phyloP scores from a whole-genome alignment of 1,140 invertebrate species.

The Paracyclopina nana region DNA sequence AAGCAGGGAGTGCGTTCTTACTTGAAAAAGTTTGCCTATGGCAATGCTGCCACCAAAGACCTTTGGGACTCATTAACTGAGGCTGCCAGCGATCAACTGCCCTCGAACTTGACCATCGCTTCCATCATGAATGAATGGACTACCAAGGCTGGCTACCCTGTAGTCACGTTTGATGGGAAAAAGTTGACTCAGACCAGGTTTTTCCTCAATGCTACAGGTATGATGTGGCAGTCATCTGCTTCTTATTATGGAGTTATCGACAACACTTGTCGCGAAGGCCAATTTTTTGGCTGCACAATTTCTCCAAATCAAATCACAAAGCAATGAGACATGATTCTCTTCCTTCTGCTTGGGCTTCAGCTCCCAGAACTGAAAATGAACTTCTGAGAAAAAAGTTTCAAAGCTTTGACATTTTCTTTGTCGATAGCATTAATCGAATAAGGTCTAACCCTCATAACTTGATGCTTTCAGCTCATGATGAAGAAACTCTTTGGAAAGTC shows the following conservation, averaged over 20 bases:
- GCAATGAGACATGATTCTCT: neutral
- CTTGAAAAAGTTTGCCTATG: slow-evolving; percentile 43
- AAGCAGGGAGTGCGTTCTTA: slow-evolving; percentile 46
- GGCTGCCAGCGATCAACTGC: slow-evolving; percentile 23
- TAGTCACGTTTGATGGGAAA: slow-evolving; percentile 41
- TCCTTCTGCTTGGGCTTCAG: slow-evolving; percentile 19
- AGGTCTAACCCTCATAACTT: too few relatives aligned
- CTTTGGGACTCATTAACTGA: slow-evolving; percentile 40
- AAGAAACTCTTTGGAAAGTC: too few relatives aligned
- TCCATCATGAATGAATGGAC: slow-evolving; percentile 81
- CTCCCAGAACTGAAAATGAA: too few relatives aligned
- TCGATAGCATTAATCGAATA: too few relatives aligned
- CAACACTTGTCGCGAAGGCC: slow-evolving; percentile 30
- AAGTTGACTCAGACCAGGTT: slow-evolving; percentile 25
- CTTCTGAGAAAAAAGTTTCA: too few relatives aligned
- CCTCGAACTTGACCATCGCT: slow-evolving; percentile 30
- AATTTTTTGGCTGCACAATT: slow-evolving; percentile 24
- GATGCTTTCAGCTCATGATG: too few relatives aligned
- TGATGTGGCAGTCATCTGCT: slow-evolving; percentile 36
- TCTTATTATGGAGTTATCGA: slow-evolving; percentile 49
- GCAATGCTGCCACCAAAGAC: slow-evolving; percentile 57
- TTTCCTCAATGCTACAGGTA: slow-evolving; percentile 19
- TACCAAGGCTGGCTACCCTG: slow-evolving; percentile 70
- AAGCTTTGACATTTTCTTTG: too few relatives aligned
- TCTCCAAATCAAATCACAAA: slow-evolving; percentile 32